Evolutionary conservation across 2,888 invertebrate genomes (phyloP).

Genomic region (Epinotia nisella): DNA sequence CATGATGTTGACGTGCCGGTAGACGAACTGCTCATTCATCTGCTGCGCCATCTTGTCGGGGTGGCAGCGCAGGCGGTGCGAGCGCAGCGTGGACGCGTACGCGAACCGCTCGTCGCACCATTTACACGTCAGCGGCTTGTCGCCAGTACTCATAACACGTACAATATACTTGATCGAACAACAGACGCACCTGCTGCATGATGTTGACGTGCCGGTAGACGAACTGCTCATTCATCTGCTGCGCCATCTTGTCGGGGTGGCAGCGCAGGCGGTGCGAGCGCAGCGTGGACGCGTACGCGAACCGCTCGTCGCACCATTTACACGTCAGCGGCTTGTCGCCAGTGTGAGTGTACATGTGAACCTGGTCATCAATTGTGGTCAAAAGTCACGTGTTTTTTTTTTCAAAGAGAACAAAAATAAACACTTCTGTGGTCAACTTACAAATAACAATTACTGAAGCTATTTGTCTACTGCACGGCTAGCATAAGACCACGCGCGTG

Average conservation of each 20-base stretch:
- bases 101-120: no score
- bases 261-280: constrained; percentile 83
- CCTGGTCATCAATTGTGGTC: constrained; percentile 59
- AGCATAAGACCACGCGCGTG: no score
- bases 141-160: no score
- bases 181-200: constrained; percentile 2
- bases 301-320: constrained; percentile 83
- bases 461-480: no score
- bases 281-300: constrained; percentile 83
- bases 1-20: constrained; percentile 42
- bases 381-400: no score
- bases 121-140: no score
- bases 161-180: no score
- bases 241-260: constrained; percentile 79
- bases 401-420: no score
- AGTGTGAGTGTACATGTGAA: constrained; percentile 83
- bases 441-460: no score
- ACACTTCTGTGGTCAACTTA: no score
- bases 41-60: constrained; percentile 76
- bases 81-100: no score
- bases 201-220: constrained; percentile 42
- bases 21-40: constrained; percentile 44
- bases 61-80: constrained; percentile 76
- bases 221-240: constrained; percentile 51
- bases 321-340: constrained; percentile 83